A percentile compares a stretch with the other conserved stretches of the same genome.
Conservation (phyloP, 2,888 invertebrate genomes). For the Helicoverpa assulta region DNA sequence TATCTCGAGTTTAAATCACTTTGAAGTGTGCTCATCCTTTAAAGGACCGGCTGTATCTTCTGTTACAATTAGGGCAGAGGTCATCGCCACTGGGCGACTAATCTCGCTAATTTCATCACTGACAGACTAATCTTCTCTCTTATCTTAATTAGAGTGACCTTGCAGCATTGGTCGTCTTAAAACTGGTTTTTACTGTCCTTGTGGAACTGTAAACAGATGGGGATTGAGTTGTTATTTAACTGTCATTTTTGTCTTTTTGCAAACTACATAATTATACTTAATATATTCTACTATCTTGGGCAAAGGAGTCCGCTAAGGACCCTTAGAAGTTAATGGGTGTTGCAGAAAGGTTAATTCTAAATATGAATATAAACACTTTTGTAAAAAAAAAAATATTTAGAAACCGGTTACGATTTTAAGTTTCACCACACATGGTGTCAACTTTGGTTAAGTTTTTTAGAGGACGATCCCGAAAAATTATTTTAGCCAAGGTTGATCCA, state of each 20-base stretch:
- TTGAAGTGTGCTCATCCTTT: slow-evolving; percentile 39
- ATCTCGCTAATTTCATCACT: slow-evolving; percentile 71
- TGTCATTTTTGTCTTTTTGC: no score
- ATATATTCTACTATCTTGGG: no score
- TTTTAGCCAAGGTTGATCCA: neutral
- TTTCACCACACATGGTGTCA: no score
- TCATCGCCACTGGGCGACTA: slow-evolving; percentile 64
- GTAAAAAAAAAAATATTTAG: no score
- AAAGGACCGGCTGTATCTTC: slow-evolving; percentile 20
- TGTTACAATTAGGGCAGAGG: slow-evolving; percentile 62
- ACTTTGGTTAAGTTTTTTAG: no score
- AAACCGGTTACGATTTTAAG: no score
- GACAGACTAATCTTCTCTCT: slow-evolving; percentile 65
- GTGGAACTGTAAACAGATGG: slow-evolving; percentile 3
- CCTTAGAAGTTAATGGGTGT: no score
- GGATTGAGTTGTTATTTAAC: neutral
- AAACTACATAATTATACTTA: no score
- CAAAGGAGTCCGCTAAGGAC: no score
- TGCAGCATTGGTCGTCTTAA: slow-evolving; percentile 47
- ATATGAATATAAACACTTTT: no score
- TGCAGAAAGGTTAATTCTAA: no score
- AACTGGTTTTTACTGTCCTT: slow-evolving; percentile 5
- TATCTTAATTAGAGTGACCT: slow-evolving; percentile 68
- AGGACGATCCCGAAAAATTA: no score
- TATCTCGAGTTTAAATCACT: slow-evolving; percentile 23